These are phyloP conservation scores for Megamerina dolium DNA, from an alignment of 2,888 invertebrate species.

Conservation along the genomic window DNA sequence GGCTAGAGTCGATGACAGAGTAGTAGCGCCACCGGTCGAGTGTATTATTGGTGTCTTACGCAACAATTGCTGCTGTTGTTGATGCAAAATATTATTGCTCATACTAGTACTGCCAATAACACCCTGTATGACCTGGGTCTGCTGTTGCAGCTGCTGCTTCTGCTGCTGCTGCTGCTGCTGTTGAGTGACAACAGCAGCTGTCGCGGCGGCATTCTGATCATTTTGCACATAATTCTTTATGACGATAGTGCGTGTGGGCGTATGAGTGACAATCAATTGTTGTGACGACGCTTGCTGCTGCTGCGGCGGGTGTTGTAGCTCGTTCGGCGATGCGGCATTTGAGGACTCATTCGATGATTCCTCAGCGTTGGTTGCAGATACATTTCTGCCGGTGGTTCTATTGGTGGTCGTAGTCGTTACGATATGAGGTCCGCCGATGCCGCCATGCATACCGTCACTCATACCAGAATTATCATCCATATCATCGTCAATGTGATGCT, in stretches of 20 bases:
- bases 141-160: slow-evolving; percentile 23
- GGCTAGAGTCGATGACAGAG: slow-evolving; percentile 34
- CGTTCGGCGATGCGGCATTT: slow-evolving; percentile 32
- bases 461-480: slow-evolving; percentile 32
- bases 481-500: slow-evolving; percentile 22
- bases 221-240: slow-evolving; percentile 46
- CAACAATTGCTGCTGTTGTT: slow-evolving; percentile 37
- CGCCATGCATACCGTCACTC: slow-evolving; percentile 30
- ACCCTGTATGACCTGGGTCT: slow-evolving; percentile 27
- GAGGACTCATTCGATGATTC: slow-evolving; percentile 45
- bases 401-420: slow-evolving; percentile 26
- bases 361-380: slow-evolving; percentile 40
- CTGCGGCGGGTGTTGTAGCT: slow-evolving; percentile 18
- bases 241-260: slow-evolving; percentile 41
- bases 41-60: slow-evolving; percentile 43
- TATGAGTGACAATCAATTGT: slow-evolving; percentile 28
- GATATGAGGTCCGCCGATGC: slow-evolving; percentile 27
- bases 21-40: slow-evolving; percentile 33
- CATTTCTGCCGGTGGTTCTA: slow-evolving; percentile 16
- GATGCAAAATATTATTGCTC: no score
- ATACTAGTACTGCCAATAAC: slow-evolving; percentile 22
- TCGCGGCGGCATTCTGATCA: slow-evolving; percentile 27
- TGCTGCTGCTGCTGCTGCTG: no score
- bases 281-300: slow-evolving; percentile 27
- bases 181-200: slow-evolving; percentile 17